Conservation (phyloP, 2,888 invertebrate species). For the Hypolimnas misippus region DNA sequence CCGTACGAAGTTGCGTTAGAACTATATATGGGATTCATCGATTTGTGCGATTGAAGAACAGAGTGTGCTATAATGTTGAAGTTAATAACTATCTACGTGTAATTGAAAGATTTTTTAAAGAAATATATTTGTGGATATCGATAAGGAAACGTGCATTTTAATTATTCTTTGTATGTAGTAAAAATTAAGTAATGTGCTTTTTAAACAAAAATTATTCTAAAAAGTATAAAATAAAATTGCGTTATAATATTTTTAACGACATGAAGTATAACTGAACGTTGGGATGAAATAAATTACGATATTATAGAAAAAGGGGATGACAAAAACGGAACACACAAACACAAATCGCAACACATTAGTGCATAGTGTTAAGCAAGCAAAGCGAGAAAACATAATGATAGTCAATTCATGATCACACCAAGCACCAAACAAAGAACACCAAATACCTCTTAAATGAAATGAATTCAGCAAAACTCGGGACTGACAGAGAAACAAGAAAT, state of each 20-base stretch:
- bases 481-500: slow-evolving; percentile 34
- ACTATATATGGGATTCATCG: slow-evolving; percentile 5
- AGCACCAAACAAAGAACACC: slow-evolving; percentile 36
- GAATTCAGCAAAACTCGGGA: slow-evolving; percentile 23
- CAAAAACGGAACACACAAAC: slow-evolving; percentile 76
- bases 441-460: slow-evolving; percentile 24
- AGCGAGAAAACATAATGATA: slow-evolving; percentile 46
- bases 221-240: neutral
- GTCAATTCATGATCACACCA: slow-evolving; percentile 28
- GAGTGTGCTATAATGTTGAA: neutral
- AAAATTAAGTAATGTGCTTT: neutral
- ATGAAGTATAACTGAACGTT: neutral
- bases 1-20: slow-evolving; percentile 28
- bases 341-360: slow-evolving; percentile 78
- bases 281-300: slow-evolving; percentile 28
- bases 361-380: slow-evolving; percentile 64
- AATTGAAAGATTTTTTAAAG: neutral
- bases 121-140: neutral
- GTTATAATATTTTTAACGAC: neutral
- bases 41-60: neutral
- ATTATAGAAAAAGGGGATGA: slow-evolving; percentile 41
- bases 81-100: slow-evolving; percentile 16
- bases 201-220: neutral
- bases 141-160: neutral
- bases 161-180: neutral